Base-by-base conservation (phyloP, 2,888 invertebrate genomes). In the Saturnia japonica region DNA sequence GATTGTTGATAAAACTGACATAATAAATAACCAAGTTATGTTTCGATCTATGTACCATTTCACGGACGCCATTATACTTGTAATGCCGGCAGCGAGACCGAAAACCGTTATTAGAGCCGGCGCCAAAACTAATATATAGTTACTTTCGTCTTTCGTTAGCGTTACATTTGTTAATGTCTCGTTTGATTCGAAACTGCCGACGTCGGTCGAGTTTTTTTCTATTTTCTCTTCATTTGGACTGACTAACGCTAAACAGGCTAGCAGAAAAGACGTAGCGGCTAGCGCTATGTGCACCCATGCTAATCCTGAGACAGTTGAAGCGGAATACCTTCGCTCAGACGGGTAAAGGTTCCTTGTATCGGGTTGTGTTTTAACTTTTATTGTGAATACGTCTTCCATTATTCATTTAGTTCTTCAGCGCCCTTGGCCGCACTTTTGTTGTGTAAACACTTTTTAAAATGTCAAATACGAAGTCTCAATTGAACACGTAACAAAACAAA, bases 361-460 rank as follows among this genome's bases (percentile, higher is more conserved):
- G 1, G 95, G 95, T 82, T 95, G 95, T 12, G 95, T 95, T 84
- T 95, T 95, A 80, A 96, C 95, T 91, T 95, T 95, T 73, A 96
- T 95, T 76, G 96, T 95, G 82, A 95, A 96, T 25, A 96, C 95
- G 87, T 95, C 95, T 91, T 96, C 96, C 96, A 96, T 96, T 71
- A 80, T 87, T 80, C 72, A 76, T 78, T 80, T 77, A 25, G 14
- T 60, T 28, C 40, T 64, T n/a, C 0, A 19, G 40, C 69, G 72
- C 54, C 77, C 76, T 77, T 76, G 77, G 64, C 0, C 1, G 22
- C 72, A 72, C 68, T 70, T 64, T 45, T 42, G 11, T 54, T 54
- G 22, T 9, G 9, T n/a, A 71, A 60, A 57, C 67, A 34, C 34
- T 54, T 1, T 68, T 12, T 0, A 8, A 7, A 54, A 34, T n/a